Conservation (phyloP, 2,888 invertebrate species). For the Elgonia sp. region DNA sequence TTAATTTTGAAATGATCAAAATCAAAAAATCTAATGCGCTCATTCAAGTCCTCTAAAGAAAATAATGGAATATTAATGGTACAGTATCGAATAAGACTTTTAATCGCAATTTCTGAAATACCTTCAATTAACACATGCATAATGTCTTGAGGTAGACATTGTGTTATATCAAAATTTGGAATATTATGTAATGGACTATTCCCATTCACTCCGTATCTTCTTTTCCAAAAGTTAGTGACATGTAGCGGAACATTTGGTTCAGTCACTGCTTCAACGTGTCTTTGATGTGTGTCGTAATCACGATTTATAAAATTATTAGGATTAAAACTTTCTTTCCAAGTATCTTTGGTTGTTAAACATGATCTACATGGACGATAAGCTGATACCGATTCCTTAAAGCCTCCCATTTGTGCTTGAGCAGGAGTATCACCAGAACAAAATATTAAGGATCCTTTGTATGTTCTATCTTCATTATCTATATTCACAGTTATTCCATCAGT, state of each 20-base stretch:
- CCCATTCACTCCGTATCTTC: neutral
- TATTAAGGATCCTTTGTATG: neutral
- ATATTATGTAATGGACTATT: neutral
- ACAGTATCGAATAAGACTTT: no score
- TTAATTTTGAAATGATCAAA: no score
- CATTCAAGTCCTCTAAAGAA: neutral
- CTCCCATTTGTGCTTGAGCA: neutral
- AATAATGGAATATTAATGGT: no score
- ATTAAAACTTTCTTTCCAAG: slow-evolving; percentile 10
- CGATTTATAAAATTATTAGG: neutral
- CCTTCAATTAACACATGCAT: slow-evolving; percentile 38
- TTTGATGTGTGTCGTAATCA: neutral
- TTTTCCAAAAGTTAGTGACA: neutral
- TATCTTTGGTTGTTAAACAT: neutral
- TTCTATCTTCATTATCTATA: neutral
- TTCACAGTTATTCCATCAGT: neutral
- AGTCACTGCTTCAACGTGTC: neutral
- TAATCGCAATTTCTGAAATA: neutral
- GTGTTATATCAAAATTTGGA: slow-evolving; percentile 2
- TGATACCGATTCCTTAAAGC: neutral
- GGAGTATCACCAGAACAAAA: neutral
- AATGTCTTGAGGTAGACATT: slow-evolving; percentile 32
- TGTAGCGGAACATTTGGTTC: neutral
- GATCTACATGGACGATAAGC: neutral
- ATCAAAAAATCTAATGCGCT: no score